Conservation (phyloP, 2,113 vertebrate genomes). For the Hemiscyllium ocellatum region DNA sequence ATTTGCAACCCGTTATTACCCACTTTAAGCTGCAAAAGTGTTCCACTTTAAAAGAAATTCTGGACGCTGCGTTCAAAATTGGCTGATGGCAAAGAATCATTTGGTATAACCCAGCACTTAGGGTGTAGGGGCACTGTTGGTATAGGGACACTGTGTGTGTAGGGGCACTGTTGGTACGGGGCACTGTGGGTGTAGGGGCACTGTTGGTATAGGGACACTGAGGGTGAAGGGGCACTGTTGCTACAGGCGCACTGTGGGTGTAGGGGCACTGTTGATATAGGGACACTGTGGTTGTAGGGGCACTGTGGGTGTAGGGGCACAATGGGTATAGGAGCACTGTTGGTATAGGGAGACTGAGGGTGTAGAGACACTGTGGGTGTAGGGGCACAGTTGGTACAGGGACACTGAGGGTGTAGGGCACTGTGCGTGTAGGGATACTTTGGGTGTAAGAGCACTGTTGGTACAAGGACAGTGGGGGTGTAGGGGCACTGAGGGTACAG, state of each 20-base stretch:
- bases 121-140: neutral
- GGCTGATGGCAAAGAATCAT: neutral
- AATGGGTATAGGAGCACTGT: no score
- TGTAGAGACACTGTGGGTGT: no score
- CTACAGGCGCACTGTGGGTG: neutral
- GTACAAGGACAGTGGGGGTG: no score
- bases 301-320: no score
- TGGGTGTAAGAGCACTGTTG: no score
- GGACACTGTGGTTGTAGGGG: no score
- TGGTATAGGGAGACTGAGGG: no score
- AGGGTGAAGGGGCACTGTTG: neutral
- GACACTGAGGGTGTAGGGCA: no score
- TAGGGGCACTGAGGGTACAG: no score
- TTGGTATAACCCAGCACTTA: neutral
- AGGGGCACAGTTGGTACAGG: no score
- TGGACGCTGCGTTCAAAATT: neutral
- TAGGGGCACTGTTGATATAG: neutral
- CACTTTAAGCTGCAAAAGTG: neutral
- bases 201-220: neutral
- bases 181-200: neutral
- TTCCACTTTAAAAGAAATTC: neutral
- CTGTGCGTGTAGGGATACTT: no score
- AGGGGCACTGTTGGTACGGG: neutral
- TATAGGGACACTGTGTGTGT: neutral
- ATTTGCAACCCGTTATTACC: neutral